Percentiles rank a stretch among this genome's conserved stretches.
Evolutionary conservation across 2,113 vertebrate genomes (phyloP).

Genomic region (Capreolus pygargus): DNA sequence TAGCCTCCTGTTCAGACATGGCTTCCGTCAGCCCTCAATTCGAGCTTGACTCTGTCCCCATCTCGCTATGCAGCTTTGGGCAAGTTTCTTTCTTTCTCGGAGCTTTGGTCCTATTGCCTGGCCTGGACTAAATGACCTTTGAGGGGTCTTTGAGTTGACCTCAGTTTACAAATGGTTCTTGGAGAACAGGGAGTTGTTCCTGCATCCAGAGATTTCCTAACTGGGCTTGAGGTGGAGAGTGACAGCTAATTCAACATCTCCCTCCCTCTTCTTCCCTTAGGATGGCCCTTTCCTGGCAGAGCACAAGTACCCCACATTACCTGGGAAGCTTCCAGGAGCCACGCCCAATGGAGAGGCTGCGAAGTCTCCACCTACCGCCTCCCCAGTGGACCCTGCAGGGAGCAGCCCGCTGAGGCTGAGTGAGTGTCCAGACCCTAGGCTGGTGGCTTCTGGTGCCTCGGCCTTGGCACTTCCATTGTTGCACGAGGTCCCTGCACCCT

Average conservation of each 20-base stretch:
- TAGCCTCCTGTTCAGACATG: not conserved
- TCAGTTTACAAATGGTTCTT: not conserved
- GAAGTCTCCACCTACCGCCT: slow-evolving; percentile 63
- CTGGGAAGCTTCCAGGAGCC: slow-evolving; percentile 83
- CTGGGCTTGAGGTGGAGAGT: not conserved
- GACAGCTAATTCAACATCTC: not conserved
- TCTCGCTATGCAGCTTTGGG: not conserved
- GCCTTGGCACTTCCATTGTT: not conserved
- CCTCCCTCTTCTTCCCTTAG: slow-evolving; percentile 68
- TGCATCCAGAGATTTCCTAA: not conserved
- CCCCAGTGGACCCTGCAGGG: slow-evolving; percentile 53
- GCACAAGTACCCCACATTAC: slow-evolving; percentile 87
- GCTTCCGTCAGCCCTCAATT: not conserved
- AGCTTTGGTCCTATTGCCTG: not conserved
- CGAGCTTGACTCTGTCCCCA: not conserved
- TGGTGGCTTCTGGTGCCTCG: not conserved
- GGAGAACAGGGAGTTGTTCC: not conserved
- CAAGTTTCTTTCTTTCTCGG: not conserved
- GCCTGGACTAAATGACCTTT: not conserved
- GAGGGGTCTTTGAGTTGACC: not conserved
- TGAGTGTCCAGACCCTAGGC: slow-evolving; percentile 73
- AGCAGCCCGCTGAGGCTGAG: slow-evolving; percentile 82
- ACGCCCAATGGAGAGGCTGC: slow-evolving; percentile 85
- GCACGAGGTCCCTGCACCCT: not conserved
- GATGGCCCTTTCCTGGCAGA: slow-evolving; percentile 74